phyloP scores from a whole-genome alignment of 2,888 invertebrate species.

The Apotomis betuletana region DNA sequence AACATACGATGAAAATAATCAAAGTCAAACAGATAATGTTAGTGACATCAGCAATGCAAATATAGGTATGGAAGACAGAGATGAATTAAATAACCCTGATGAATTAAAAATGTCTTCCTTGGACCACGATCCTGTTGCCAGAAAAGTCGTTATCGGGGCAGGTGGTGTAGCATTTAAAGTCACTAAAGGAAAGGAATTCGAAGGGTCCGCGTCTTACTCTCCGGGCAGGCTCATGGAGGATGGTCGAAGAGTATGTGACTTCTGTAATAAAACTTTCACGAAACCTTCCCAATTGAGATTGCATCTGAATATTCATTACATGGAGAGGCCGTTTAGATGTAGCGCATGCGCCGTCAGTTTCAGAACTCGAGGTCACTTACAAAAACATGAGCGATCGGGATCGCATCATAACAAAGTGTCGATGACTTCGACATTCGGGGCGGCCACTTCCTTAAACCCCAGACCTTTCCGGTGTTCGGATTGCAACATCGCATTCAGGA shows the following conservation, averaged over 20 bases:
- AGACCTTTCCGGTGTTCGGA: slow-evolving; percentile 98
- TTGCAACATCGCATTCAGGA: slow-evolving; percentile 97
- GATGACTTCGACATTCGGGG: slow-evolving; percentile 93
- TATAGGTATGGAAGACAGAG: slow-evolving; percentile 63
- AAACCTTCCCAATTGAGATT: slow-evolving; percentile 94
- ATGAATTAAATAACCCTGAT: slow-evolving; percentile 62
- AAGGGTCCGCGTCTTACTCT: slow-evolving; percentile 71
- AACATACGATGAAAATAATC: slow-evolving; percentile 65
- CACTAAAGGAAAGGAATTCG: slow-evolving; percentile 80
- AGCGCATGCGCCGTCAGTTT: slow-evolving; percentile 96
- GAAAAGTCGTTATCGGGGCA: slow-evolving; percentile 85
- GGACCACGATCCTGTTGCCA: slow-evolving; percentile 78
- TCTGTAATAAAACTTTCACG: slow-evolving; percentile 96
- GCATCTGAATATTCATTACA: slow-evolving; percentile 97
- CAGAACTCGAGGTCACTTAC: slow-evolving; percentile 94
- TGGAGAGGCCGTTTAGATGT: slow-evolving; percentile 96
- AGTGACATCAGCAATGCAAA: slow-evolving; percentile 60
- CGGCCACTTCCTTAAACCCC: slow-evolving; percentile 94
- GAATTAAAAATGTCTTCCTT: slow-evolving; percentile 62
- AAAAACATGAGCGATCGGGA: slow-evolving; percentile 96
- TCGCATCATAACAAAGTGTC: slow-evolving; percentile 96
- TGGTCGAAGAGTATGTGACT: slow-evolving; percentile 90
- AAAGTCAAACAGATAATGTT: slow-evolving; percentile 62
- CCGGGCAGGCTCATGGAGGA: slow-evolving; percentile 86
- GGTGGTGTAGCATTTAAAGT: slow-evolving; percentile 85